Evolutionary conservation across 2,797 vertebrate species (phyloP).

Genomic region (Mus caroli): DNA sequence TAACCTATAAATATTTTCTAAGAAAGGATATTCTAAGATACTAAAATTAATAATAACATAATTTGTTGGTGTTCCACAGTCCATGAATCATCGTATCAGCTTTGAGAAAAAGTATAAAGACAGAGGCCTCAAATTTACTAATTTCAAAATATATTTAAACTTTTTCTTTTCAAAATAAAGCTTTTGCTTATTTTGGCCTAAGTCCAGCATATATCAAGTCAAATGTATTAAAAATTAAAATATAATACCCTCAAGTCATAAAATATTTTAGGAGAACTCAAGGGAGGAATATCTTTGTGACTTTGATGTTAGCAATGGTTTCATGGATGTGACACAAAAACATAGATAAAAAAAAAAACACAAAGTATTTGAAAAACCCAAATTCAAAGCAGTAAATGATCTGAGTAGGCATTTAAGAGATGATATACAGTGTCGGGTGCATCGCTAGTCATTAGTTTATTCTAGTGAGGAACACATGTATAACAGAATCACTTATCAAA

Average conservation of each 20-base stretch:
- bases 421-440: neutral
- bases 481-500: neutral
- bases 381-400: neutral
- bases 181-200: neutral
- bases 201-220: neutral
- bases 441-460: neutral
- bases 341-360: neutral
- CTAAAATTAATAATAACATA: neutral
- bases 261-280: neutral
- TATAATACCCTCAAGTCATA: neutral
- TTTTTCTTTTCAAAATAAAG: neutral
- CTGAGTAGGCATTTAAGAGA: neutral
- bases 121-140: neutral
- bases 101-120: neutral
- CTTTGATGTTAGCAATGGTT: neutral
- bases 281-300: neutral
- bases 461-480: neutral
- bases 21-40: neutral
- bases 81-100: neutral
- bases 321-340: neutral
- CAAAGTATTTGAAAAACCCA: neutral
- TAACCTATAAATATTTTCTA: neutral
- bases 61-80: neutral
- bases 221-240: neutral
- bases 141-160: slow-evolving; percentile 3